Evolutionary conservation across 2,888 invertebrate species (phyloP), one percentile per base, ranked within the genome.

Genomic region (Parnassius mnemosyne): DNA sequence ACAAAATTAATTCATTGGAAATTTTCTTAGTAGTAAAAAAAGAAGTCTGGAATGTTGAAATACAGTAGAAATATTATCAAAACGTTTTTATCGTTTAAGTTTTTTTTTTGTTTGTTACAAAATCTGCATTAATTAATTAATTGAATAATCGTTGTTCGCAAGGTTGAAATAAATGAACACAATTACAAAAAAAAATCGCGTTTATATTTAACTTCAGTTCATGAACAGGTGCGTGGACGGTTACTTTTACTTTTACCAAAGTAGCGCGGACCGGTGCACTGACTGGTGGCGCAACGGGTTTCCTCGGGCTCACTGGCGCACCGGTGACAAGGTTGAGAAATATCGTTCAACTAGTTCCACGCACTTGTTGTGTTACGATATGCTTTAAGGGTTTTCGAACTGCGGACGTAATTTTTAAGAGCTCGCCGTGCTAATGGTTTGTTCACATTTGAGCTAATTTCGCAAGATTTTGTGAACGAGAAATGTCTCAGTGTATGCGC

Each of bases 261-360:
- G 80, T 85, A 75, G 84, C 80, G 79, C 81, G 80, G 62, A 71
- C 66, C 70, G 75, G 80, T 79, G 78, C 81, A 77, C 69, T 75
- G 76, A 79, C 77, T 60, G 53, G 72, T 80, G 74, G 75, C 56
- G 78, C 74, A 84, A 85, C 86, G 81, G 82, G 89, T 86, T 84
- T 79, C 63, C 69, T 61, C 65, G 65, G 66, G 69, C 65, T 64
- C 74, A 88, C 82, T 88, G 79, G 88, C 83, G 68, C 84, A 89
- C 80, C 75, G 80, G 83, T 85, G 84, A 81, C 89, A 90, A 90
- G 90, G 90, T 91, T 91, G 90, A 78, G 88, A 85, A 87, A 90
- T 79, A 83, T 78, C 72, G 69, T 61, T 67, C 69, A 65, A 71
- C 83, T 76, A 73, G 80, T 82, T 70, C 75, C 79, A 80, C 79